These are phyloP conservation scores for Ennomos quercinarius DNA, from an alignment of 2,888 invertebrate genomes.

Conservation along the genomic window DNA sequence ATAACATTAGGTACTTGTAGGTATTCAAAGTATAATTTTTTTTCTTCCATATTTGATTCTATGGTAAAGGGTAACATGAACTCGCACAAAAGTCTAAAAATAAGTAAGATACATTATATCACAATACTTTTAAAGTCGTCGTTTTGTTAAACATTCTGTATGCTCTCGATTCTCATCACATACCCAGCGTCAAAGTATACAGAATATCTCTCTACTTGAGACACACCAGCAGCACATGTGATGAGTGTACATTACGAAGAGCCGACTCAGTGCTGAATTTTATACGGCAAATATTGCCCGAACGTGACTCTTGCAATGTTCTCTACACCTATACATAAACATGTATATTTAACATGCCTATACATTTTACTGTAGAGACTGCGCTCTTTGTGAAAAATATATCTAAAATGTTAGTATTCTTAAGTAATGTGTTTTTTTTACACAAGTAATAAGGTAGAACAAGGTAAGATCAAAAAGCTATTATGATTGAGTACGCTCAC, in stretches of 20 bases:
- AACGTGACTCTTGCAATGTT: constrained; percentile 71
- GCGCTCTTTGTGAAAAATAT: constrained; percentile 18
- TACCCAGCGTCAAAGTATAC: constrained; percentile 9
- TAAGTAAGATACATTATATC: too few species aligned
- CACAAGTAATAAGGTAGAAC: constrained; percentile 3
- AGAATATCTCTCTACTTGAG: constrained; percentile 18
- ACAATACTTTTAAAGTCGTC: not conserved
- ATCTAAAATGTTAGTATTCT: constrained; percentile 5
- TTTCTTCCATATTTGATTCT: too few species aligned
- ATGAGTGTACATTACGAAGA: constrained; percentile 55
- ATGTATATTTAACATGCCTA: constrained; percentile 28
- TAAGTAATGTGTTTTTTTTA: not conserved
- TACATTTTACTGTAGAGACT: constrained; percentile 26
- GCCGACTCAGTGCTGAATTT: constrained; percentile 70
- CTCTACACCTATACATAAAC: constrained; percentile 42
- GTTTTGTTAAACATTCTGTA: constrained; percentile 15
- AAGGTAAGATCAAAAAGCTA: not conserved
- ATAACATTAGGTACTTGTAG: too few species aligned
- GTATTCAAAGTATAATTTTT: too few species aligned
- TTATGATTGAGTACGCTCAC: constrained; percentile 19
- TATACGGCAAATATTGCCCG: constrained; percentile 76
- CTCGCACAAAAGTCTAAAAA: too few species aligned
- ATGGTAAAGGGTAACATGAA: too few species aligned
- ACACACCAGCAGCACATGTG: constrained; percentile 39
- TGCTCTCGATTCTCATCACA: constrained; percentile 4